Conservation (phyloP, 2,797 vertebrate genomes). For the Orientallactaga sibirica region DNA sequence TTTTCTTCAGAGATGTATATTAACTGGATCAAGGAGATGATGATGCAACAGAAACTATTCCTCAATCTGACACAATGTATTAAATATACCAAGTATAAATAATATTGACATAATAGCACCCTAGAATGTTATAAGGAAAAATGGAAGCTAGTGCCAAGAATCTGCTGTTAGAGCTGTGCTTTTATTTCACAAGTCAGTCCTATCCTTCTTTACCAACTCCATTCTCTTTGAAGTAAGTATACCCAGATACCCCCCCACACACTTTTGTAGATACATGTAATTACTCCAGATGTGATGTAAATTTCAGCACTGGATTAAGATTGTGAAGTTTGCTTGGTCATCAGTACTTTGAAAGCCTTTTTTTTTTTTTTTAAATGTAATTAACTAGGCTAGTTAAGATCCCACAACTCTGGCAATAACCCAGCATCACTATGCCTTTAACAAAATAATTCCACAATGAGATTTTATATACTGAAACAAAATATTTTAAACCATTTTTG, state of each 20-base stretch:
- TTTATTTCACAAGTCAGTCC: neutral
- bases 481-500: slow-evolving; percentile 86
- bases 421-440: slow-evolving; percentile 84
- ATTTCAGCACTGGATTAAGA: slow-evolving; percentile 82
- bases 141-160: slow-evolving; percentile 17
- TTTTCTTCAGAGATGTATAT: slow-evolving; percentile 18
- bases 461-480: slow-evolving; percentile 87
- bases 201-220: neutral
- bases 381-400: slow-evolving; percentile 72
- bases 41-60: neutral
- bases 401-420: slow-evolving; percentile 84
- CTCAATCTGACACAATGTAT: slow-evolving; percentile 17
- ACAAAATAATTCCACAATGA: slow-evolving; percentile 86
- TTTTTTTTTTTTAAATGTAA: slow-evolving; percentile 76
- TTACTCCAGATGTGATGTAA: slow-evolving; percentile 32
- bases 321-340: slow-evolving; percentile 77
- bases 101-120: neutral
- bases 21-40: slow-evolving; percentile 30
- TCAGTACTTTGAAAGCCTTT: slow-evolving; percentile 79
- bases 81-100: neutral
- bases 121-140: neutral
- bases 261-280: neutral
- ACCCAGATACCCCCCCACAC: neutral
- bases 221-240: slow-evolving; percentile 20
- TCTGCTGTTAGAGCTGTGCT: neutral